Conservation (phyloP, 1,140 invertebrate species). For the Archegozetes longisetosus region DNA sequence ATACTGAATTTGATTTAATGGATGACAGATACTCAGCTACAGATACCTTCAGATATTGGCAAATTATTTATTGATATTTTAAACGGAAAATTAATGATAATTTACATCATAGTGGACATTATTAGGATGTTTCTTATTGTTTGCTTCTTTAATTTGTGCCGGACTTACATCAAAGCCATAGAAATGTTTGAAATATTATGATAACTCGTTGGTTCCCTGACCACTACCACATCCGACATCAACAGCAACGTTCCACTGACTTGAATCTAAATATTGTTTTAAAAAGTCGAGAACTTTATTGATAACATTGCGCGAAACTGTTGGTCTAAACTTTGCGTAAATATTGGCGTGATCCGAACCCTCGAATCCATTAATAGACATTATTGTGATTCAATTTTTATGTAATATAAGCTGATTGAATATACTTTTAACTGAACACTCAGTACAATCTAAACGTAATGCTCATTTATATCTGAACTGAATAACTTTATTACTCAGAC, state of each 20-base stretch:
- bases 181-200: conserved; percentile 29
- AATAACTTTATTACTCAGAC: too few species aligned
- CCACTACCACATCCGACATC: conserved; percentile 37
- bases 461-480: too few species aligned
- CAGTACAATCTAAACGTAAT: not conserved
- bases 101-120: not conserved
- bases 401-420: too few species aligned
- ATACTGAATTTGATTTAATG: conserved; percentile 18
- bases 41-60: not conserved
- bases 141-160: conserved; percentile 29
- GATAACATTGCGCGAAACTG: not conserved
- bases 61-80: not conserved
- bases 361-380: not conserved
- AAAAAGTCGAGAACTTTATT: not conserved
- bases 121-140: not conserved
- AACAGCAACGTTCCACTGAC: conserved; percentile 16
- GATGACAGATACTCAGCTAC: not conserved
- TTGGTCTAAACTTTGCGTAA: not conserved
- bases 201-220: conserved; percentile 31
- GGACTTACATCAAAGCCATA: conserved; percentile 30
- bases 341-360: not conserved
- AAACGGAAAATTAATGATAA: too few species aligned
- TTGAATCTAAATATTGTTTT: not conserved
- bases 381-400: not conserved
- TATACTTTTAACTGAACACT: too few species aligned